Evolutionary conservation across 2,797 vertebrate genomes (phyloP), one percentile per base, ranked within the genome.

Genomic region (Galagoides demidoff): DNA sequence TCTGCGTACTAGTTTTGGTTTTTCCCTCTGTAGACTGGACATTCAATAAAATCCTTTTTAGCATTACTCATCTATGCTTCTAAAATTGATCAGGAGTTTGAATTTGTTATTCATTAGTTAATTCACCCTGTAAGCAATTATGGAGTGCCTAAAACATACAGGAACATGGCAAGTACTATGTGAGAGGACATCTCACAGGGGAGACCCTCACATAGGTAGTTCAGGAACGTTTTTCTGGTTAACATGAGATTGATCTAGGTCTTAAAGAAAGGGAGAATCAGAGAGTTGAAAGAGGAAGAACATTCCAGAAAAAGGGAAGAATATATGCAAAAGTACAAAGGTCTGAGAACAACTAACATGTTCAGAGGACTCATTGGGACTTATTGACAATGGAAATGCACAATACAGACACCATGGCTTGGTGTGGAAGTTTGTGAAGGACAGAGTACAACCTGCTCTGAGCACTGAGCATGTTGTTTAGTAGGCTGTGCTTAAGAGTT

Each of bases 11-110:
- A 61, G n/a, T 43, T 91, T 95, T 85, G 59, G 17, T 83, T 95
- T 91, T 45, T 83, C 61, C 22, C 19, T 83, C 63, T 81, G 19
- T 87, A 91, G 83, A 83, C 19, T 79, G 63, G 5, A 45, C 29
- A 74, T 64, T 94, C n/a, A 66, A 16, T 73, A 78, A 94, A 57
- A 84, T 29, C 5, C 2, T 25, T 77, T 91, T 70, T 83, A 78
- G 11, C 17, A 64, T 66, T 82, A 61, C 17, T 39, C 23, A 5
- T 86, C 29, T 71, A 52, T 19, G 25, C 8, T 34, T 82, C 45
- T 92, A 85, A 90, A 76, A 85, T 86, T 78, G 81, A 85, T 55
- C 45, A 86, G 34, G 61, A 90, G 22, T 59, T 70, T 52, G 37
- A 16, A 43, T n/a, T 89, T 43, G 88, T n/a, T 45, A 57, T 64